Base-by-base conservation (phyloP, 2,113 vertebrate genomes). In the Notechis scutatus region DNA sequence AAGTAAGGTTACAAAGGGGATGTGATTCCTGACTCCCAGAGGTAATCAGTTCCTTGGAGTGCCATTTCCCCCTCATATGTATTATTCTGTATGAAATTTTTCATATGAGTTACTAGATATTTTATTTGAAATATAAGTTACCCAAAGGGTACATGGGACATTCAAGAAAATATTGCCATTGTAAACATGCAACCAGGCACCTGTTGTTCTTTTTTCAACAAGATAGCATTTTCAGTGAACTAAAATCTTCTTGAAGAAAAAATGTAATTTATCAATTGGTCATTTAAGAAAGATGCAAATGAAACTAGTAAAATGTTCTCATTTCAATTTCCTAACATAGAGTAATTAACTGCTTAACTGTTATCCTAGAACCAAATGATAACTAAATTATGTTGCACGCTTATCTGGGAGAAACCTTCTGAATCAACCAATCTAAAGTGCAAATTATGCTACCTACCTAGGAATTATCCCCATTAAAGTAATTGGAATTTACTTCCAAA, bases 131-230 rank as follows among this genome's bases (percentile, higher is more conserved):
- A 54, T n/a, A 7, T 74, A 54, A 39, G 34, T 54, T 85, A 23
- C 34, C 56, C 34, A 54, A 24, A 92, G 94, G 89, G 81, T 90
- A 10, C 29, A 92, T 0, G 4, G 95, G 55, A 94, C 88, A 91
- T 91, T 52, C 92, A 90, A 12, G 85, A 93, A 85, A 69, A 34
- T 74, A 86, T 90, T 96, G 88, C 87, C 93, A 86, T 10, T 87
- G 54, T 86, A 95, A 90, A 81, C 91, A 93, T 91, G 56, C 89
- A 91, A 92, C 88, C 94, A 93, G 88, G 95, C 90, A 88, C 87
- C 61, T 93, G 95, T 95, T 88, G n/a, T 94, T 95, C 91, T 91
- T 20, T 91, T 94, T 88, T 18, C 47, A 29, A 23, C 93, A 95
- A 95, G 59, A 50, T 61, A 92, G 91, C 54, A 15, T 21, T 88